Evolutionary conservation across 2,888 invertebrate species (phyloP).

Genomic region (Taphrorychus bicolor): DNA sequence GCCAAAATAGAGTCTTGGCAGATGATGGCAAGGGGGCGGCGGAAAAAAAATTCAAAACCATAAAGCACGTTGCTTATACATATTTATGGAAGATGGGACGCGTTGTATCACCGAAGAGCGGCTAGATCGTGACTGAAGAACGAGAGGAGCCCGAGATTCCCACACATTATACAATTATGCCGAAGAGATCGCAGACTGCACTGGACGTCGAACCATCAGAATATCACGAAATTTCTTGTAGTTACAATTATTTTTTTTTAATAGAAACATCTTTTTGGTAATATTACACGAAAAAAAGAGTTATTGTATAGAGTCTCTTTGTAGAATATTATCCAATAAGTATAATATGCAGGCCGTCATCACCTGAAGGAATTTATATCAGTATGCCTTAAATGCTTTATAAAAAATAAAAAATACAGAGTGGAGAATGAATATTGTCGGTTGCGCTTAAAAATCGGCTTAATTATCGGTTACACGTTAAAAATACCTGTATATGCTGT

Average conservation of each 20-base stretch:
- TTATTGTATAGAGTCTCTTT: no score
- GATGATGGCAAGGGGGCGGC: background rate
- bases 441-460: no score
- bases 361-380: no score
- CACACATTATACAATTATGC: slow-evolving; percentile 39
- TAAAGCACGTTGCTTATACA: slow-evolving; percentile 35
- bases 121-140: slow-evolving; percentile 38
- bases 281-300: background rate
- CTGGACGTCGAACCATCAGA: slow-evolving; percentile 24
- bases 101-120: slow-evolving; percentile 34
- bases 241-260: background rate
- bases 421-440: no score
- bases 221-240: slow-evolving; percentile 22
- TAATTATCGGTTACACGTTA: no score
- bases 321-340: no score
- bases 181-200: slow-evolving; percentile 26
- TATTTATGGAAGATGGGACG: slow-evolving; percentile 32
- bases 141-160: slow-evolving; percentile 38
- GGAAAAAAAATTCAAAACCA: slow-evolving; percentile 23
- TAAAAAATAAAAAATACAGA: no score
- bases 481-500: no score
- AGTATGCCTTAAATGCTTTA: no score
- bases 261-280: background rate
- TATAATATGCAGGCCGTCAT: no score
- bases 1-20: background rate